Evolutionary conservation across 2,888 invertebrate genomes (phyloP), one percentile per base, ranked within the genome.

Genomic region (Conops quadrifasciatus): DNA sequence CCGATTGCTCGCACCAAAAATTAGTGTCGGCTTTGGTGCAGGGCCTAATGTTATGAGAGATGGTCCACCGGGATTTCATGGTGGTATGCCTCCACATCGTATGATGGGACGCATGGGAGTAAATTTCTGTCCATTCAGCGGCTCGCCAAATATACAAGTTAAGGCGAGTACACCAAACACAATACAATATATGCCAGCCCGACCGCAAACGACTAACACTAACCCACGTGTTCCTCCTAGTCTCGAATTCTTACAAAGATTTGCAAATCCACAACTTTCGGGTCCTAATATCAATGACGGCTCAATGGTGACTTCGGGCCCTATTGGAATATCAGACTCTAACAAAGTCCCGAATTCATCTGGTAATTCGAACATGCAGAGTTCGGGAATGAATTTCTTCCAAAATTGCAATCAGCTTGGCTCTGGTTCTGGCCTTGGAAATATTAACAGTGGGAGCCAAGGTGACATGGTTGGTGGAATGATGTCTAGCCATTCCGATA

Each of bases 161-260:
- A 97, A 97, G 87, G 94, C 97, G 13, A 96, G 94, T 85, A 96
- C 97, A 15, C 97, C 98, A 0, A 98, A 98, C 87, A 98, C 98
- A 49, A 98, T 98, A 83, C 97, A 98, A 88, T 98, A 98, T 89
- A 90, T 97, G 85, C 98, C 98, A 26, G 95, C 96, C 67, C 90
- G 96, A 87, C 94, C 97, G n/a, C 95, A 95, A 83, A 91, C 92
- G 80, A 77, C 72, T 28, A 78, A 74, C 59, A 75, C 49, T 49
- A 65, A 62, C 21, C 64, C 45, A 89, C 88, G 95, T 59, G 93
- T 93, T 13, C 94, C 95, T 5, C 95, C 95, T 53, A 94, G 94
- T 86, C 88, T 96, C 75, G 95, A 96, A 80, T 96, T 96, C 87
- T 87, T 96, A 70, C 95, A 94, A 79, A 89, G 96, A 72, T 96